Percentiles rank a stretch among this genome's conserved stretches.
These are phyloP conservation scores for Noctilio leporinus DNA, from an alignment of 2,113 vertebrate species.

Conservation along the genomic window DNA sequence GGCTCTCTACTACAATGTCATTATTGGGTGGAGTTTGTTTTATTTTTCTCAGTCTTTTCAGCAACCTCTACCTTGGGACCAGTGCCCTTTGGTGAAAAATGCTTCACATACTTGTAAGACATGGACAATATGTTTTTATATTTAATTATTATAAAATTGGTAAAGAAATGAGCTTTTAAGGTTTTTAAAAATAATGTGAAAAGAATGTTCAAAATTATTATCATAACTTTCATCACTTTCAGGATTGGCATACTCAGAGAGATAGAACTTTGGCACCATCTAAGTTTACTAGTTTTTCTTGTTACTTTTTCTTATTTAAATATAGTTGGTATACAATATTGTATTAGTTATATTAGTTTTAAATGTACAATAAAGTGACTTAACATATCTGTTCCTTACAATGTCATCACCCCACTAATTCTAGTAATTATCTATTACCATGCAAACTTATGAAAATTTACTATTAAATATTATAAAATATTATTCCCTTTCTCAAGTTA, in stretches of 20 bases:
- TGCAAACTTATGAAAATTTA: not conserved
- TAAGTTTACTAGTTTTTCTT: not conserved
- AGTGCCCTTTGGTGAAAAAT: conserved; percentile 95
- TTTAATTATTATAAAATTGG: not conserved
- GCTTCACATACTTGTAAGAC: conserved; percentile 88
- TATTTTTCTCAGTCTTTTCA: conserved; percentile 99
- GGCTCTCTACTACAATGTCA: conserved; percentile 98
- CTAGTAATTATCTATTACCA: not conserved
- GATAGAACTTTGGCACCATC: not conserved
- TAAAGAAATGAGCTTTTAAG: not conserved
- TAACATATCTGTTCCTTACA: not conserved
- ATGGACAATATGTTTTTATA: not conserved
- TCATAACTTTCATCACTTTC: not conserved
- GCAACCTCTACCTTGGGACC: conserved; percentile 94
- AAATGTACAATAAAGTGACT: not conserved
- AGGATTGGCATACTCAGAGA: not conserved
- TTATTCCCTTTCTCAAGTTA: not conserved
- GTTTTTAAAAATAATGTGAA: not conserved
- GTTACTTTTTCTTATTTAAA: not conserved
- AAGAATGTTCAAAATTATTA: not conserved
- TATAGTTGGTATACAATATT: not conserved
- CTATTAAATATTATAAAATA: not conserved
- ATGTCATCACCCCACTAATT: not conserved
- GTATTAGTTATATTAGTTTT: not conserved
- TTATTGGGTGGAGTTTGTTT: conserved; percentile 98